These are phyloP conservation scores for Amyelois transitella DNA, from an alignment of 1,140 invertebrate species.

Conservation along the genomic window DNA sequence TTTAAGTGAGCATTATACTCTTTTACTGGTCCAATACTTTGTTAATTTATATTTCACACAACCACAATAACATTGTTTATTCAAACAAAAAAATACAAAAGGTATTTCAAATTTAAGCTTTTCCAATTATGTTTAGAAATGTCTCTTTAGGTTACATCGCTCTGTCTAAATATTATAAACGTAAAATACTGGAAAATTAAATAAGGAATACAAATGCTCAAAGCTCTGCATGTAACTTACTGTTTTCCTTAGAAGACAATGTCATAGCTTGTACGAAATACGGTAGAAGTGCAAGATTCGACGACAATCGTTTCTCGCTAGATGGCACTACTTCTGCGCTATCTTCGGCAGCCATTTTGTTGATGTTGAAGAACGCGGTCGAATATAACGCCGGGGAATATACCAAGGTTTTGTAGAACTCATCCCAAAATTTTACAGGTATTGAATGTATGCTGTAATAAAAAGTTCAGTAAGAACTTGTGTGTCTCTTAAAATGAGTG, in stretches of 20 bases:
- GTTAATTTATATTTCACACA: too few species aligned
- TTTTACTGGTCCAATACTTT: too few species aligned
- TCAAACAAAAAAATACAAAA: too few species aligned
- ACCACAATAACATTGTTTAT: too few species aligned
- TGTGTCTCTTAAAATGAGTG: too few species aligned
- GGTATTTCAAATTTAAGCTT: too few species aligned
- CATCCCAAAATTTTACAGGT: slow-evolving; percentile 43
- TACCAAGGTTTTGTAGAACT: slow-evolving; percentile 43
- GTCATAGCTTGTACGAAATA: slow-evolving; percentile 54
- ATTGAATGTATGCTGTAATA: slow-evolving; percentile 53
- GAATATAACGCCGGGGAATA: slow-evolving; percentile 50
- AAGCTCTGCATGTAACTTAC: slow-evolving; percentile 21
- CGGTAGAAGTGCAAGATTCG: slow-evolving; percentile 45
- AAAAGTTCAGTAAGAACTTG: background rate
- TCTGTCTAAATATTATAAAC: too few species aligned
- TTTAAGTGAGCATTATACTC: slow-evolving; percentile 1
- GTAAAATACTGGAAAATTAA: too few species aligned
- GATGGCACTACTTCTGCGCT: slow-evolving; percentile 24
- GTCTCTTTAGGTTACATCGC: too few species aligned
- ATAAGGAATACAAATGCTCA: background rate
- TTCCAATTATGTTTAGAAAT: too few species aligned
- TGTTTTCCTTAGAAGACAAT: slow-evolving; percentile 29
- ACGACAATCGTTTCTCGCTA: slow-evolving; percentile 41
- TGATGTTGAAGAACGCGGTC: slow-evolving; percentile 35
- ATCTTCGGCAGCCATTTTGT: slow-evolving; percentile 22